Percentiles rank a stretch among this genome's conserved stretches.
phyloP scores from a whole-genome alignment of 1,140 invertebrate species.

The Neodiprion pinetum region DNA sequence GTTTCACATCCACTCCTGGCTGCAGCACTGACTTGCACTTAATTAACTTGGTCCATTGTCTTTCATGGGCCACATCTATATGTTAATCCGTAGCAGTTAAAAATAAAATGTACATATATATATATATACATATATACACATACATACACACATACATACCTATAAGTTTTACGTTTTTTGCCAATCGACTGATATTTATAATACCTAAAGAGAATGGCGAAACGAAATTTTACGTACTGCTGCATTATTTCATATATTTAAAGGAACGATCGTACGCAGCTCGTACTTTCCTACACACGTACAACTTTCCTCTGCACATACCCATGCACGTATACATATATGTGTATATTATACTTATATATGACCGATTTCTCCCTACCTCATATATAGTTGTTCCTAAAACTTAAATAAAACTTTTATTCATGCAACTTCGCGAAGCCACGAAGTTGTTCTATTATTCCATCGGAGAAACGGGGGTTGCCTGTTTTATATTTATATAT shows the following conservation, averaged over 20 bases:
- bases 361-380: not conserved
- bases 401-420: not conserved
- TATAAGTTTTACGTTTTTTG: too few species aligned
- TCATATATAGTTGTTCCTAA: not conserved
- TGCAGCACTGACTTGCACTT: not conserved
- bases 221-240: too few species aligned
- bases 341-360: not conserved
- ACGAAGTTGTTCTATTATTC: not conserved
- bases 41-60: constrained; percentile 2
- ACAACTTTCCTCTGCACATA: not conserved
- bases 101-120: not conserved
- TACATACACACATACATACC: not conserved
- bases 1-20: not conserved
- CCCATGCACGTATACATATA: not conserved
- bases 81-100: not conserved
- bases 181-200: not conserved
- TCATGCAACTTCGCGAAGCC: not conserved
- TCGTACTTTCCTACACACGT: too few species aligned
- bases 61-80: constrained; percentile 1
- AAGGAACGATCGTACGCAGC: too few species aligned
- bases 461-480: not conserved
- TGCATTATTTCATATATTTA: too few species aligned
- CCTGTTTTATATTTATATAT: too few species aligned
- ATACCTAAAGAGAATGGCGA: not conserved
- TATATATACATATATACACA: not conserved